Conservation (phyloP, 2,797 vertebrate species). For the Holocentrus rufus region DNA sequence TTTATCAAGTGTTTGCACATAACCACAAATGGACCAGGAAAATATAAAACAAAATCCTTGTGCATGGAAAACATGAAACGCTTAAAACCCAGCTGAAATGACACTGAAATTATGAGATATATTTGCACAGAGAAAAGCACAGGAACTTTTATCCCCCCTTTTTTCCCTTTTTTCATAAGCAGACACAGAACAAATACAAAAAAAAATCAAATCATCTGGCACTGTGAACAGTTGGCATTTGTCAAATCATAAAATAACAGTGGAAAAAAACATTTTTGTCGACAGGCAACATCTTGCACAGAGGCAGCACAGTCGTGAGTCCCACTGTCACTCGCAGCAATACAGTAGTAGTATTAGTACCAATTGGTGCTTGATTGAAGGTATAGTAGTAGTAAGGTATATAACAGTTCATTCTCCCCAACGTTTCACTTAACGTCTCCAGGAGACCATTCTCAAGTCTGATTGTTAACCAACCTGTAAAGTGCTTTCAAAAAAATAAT, state of each 20-base stretch:
- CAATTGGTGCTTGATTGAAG: slow-evolving; percentile 52
- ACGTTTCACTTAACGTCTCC: slow-evolving; percentile 53
- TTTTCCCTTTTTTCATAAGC: slow-evolving; percentile 50
- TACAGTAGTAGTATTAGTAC: slow-evolving; percentile 69
- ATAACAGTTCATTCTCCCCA: slow-evolving; percentile 53
- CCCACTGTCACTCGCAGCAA: slow-evolving; percentile 63
- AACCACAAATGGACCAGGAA: slow-evolving; percentile 40
- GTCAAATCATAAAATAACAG: slow-evolving; percentile 57
- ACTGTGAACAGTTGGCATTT: slow-evolving; percentile 76
- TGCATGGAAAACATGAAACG: slow-evolving; percentile 44
- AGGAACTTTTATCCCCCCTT: slow-evolving; percentile 14
- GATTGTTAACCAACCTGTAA: slow-evolving; percentile 83
- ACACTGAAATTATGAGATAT: slow-evolving; percentile 25
- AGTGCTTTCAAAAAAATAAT: slow-evolving; percentile 84
- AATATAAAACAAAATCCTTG: slow-evolving; percentile 16
- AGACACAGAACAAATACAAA: slow-evolving; percentile 55
- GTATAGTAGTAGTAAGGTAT: slow-evolving; percentile 60
- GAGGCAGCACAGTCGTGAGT: slow-evolving; percentile 59
- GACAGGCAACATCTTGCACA: slow-evolving; percentile 59
- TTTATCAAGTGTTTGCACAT: slow-evolving; percentile 31
- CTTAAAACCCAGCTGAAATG: slow-evolving; percentile 35
- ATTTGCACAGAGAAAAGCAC: slow-evolving; percentile 53
- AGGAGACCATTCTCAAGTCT: slow-evolving; percentile 67
- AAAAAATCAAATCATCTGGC: slow-evolving; percentile 53
- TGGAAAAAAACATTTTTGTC: slow-evolving; percentile 47